Conservation (phyloP, 2,888 invertebrate species). For the Ectropis crepuscularia region DNA sequence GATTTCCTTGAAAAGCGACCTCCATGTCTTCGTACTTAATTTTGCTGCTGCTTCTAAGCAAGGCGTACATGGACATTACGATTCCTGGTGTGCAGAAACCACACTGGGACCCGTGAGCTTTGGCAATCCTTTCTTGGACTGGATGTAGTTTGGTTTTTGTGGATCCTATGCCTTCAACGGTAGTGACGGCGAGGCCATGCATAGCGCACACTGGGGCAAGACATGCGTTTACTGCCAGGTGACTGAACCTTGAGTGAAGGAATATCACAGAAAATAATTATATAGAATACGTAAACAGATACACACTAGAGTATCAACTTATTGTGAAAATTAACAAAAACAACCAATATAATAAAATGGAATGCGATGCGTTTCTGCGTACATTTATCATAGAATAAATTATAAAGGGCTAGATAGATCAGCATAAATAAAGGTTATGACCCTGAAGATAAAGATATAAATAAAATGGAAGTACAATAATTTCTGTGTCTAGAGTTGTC, state of each 20-base stretch:
- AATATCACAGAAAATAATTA: conserved; percentile 5
- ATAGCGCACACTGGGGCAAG: conserved; percentile 91
- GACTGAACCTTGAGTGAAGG: conserved; percentile 73
- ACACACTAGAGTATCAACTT: no score
- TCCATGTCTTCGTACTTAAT: conserved; percentile 87
- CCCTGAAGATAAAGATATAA: conserved; percentile 12
- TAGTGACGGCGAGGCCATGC: conserved; percentile 93
- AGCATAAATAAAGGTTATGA: conserved; percentile 16
- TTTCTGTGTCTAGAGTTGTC: not conserved
- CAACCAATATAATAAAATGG: no score
- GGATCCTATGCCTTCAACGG: conserved; percentile 94
- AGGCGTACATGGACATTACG: conserved; percentile 95
- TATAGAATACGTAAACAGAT: not conserved
- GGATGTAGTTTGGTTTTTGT: conserved; percentile 90
- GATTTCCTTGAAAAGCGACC: conserved; percentile 89
- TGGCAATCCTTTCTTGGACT: conserved; percentile 92
- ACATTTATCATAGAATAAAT: not conserved
- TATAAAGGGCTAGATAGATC: not conserved
- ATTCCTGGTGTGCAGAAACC: conserved; percentile 96
- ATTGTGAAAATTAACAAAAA: no score
- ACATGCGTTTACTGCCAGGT: conserved; percentile 92
- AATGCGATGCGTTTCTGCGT: no score
- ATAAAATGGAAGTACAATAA: conserved; percentile 1
- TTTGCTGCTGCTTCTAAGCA: conserved; percentile 85
- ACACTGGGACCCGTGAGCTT: conserved; percentile 94